These are phyloP conservation scores for Lepus townsendii DNA, from an alignment of 2,797 vertebrate species.

Conservation along the genomic window DNA sequence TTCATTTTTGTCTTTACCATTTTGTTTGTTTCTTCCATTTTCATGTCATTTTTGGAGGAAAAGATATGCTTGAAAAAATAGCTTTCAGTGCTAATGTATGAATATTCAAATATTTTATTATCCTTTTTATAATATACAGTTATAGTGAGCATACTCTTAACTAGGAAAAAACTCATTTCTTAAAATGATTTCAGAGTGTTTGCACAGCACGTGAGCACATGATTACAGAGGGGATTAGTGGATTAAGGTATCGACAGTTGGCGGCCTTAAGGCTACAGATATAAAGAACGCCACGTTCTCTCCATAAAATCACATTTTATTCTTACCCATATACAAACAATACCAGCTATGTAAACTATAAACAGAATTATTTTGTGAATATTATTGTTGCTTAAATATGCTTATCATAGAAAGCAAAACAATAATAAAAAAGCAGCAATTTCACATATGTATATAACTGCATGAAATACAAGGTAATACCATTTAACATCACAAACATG, in stretches of 20 bases:
- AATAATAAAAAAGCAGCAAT: slow-evolving; percentile 47
- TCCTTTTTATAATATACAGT: slow-evolving; percentile 74
- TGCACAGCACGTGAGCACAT: slow-evolving; percentile 72
- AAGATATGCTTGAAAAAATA: slow-evolving; percentile 77
- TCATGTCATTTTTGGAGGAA: slow-evolving; percentile 39
- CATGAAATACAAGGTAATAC: slow-evolving; percentile 79
- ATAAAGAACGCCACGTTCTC: slow-evolving; percentile 76
- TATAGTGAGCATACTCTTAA: slow-evolving; percentile 34
- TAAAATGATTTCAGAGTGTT: slow-evolving; percentile 83
- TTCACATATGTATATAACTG: slow-evolving; percentile 78
- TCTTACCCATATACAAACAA: slow-evolving; percentile 62
- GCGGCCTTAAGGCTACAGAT: slow-evolving; percentile 64
- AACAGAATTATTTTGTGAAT: slow-evolving; percentile 70
- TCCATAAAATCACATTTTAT: slow-evolving; percentile 80
- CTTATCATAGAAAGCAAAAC: slow-evolving; percentile 72
- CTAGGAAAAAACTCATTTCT: slow-evolving; percentile 79
- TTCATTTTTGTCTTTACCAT: slow-evolving; percentile 79
- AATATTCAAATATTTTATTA: slow-evolving; percentile 84
- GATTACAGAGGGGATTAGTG: slow-evolving; percentile 82
- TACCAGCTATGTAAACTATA: slow-evolving; percentile 53
- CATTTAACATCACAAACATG: slow-evolving; percentile 73
- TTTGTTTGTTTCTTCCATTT: slow-evolving; percentile 80
- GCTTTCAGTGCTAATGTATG: slow-evolving; percentile 70
- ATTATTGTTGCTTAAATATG: slow-evolving; percentile 54
- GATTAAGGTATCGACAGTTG: slow-evolving; percentile 82